Percentiles rank a stretch among this genome's conserved stretches.
These are phyloP conservation scores for Parnassius mnemosyne DNA, from an alignment of 2,888 invertebrate genomes.

Conservation along the genomic window DNA sequence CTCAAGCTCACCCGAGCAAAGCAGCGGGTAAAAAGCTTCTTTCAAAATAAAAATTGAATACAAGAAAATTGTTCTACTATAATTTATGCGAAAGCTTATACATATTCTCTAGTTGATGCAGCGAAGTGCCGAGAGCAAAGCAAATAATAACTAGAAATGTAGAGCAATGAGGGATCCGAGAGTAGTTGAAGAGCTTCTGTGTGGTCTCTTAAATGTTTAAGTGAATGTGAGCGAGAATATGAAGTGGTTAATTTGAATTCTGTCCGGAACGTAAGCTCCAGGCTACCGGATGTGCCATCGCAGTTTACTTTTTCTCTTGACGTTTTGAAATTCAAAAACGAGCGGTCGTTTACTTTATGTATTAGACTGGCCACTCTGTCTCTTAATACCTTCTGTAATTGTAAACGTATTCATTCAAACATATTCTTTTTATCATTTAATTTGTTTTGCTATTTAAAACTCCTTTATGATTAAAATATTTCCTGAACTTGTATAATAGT, in stretches of 20 bases:
- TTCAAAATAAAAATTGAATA: too few species aligned
- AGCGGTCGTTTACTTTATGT: not conserved
- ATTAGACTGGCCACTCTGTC: not conserved
- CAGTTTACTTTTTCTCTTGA: conserved; percentile 26
- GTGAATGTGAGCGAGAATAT: conserved; percentile 56
- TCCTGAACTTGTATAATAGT: not conserved
- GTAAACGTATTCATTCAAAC: too few species aligned
- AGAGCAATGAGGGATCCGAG: conserved; percentile 30
- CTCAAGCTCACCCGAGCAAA: too few species aligned
- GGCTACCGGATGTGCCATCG: conserved; percentile 26
- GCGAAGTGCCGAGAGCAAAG: conserved; percentile 6
- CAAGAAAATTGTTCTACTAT: too few species aligned
- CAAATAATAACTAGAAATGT: conserved; percentile 23
- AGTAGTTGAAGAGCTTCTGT: conserved; percentile 25
- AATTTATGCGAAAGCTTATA: too few species aligned
- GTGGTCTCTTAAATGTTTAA: conserved; percentile 62
- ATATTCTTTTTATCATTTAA: too few species aligned
- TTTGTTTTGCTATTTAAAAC: too few species aligned
- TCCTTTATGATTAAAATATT: not conserved
- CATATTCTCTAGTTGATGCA: not conserved
- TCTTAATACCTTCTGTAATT: too few species aligned
- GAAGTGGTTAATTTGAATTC: conserved; percentile 74
- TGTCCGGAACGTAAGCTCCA: conserved; percentile 37
- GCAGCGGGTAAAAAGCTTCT: too few species aligned
- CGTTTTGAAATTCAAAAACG: conserved; percentile 5